Percentiles rank a stretch among this genome's conserved stretches.
Evolutionary conservation across 2,797 vertebrate species (phyloP).

Genomic region (Cercopithecus mitis): DNA sequence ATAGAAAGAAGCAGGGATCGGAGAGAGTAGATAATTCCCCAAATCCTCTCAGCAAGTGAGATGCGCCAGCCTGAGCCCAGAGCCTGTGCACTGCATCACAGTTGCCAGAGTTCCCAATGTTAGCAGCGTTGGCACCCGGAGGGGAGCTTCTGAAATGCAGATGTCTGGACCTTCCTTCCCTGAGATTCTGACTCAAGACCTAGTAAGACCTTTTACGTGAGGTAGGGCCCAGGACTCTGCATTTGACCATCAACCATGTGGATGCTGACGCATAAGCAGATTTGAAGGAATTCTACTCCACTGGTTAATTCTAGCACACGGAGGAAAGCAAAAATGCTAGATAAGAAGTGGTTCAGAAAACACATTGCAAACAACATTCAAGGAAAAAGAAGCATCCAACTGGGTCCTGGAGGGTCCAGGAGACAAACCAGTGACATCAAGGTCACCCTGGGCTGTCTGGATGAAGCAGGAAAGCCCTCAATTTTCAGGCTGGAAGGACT

Average conservation of each 20-base stretch:
- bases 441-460: no score
- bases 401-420: neutral
- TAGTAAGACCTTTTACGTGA: no score
- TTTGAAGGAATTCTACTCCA: neutral
- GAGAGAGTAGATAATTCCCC: neutral
- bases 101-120: neutral
- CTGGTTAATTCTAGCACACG: rapidly evolving
- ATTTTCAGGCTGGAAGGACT: neutral
- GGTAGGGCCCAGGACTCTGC: neutral
- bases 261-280: rapidly evolving
- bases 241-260: no score
- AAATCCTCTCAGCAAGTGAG: neutral
- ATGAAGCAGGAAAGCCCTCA: no score
- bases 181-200: neutral
- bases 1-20: neutral
- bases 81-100: neutral
- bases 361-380: rapidly evolving
- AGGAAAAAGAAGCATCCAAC: neutral
- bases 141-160: neutral
- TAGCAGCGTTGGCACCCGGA: neutral
- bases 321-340: neutral
- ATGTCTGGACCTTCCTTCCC: neutral
- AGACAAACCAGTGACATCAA: neutral
- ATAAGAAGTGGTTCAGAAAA: neutral
- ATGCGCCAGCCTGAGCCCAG: neutral